These are phyloP conservation scores for Phenganax stokvisi DNA, from an alignment of 92 coral and sea anemone genomes.

Conservation along the genomic window DNA sequence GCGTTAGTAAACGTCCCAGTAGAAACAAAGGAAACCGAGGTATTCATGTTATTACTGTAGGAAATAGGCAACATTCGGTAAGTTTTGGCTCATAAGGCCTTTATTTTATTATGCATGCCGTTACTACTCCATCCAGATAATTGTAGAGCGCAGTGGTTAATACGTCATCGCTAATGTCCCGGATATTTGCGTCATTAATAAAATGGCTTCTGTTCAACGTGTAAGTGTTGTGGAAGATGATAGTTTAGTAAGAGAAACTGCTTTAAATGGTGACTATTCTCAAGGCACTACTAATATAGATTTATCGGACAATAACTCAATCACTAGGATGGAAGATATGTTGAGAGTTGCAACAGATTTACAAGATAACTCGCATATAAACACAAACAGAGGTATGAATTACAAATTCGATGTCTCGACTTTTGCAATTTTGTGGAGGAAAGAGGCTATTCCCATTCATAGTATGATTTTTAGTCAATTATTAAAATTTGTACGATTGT, in stretches of 20 bases:
- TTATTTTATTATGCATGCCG: no score
- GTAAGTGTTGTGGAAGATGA: conserved; percentile 3
- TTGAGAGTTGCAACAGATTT: conserved; percentile 95
- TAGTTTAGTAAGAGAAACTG: conserved; percentile 75
- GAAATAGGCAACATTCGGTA: no score
- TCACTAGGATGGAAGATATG: conserved; percentile 94
- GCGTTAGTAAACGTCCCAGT: no score
- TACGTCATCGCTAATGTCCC: conserved; percentile 32
- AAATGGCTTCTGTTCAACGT: conserved; percentile 38
- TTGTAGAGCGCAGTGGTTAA: not conserved
- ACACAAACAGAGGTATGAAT: conserved; percentile 22
- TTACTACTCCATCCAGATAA: no score
- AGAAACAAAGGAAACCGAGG: no score
- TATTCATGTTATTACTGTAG: no score
- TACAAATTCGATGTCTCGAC: not conserved
- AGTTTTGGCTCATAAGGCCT: no score
- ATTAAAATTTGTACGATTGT: not conserved
- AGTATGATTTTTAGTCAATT: not conserved
- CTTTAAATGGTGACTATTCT: conserved; percentile 89
- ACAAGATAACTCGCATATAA: conserved; percentile 59
- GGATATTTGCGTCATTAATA: conserved; percentile 33
- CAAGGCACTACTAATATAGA: conserved; percentile 75
- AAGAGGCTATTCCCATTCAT: not conserved
- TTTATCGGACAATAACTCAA: conserved; percentile 68
- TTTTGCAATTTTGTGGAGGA: not conserved